phyloP scores from a whole-genome alignment of 2,888 invertebrate genomes.

The Geophilus truncorum region DNA sequence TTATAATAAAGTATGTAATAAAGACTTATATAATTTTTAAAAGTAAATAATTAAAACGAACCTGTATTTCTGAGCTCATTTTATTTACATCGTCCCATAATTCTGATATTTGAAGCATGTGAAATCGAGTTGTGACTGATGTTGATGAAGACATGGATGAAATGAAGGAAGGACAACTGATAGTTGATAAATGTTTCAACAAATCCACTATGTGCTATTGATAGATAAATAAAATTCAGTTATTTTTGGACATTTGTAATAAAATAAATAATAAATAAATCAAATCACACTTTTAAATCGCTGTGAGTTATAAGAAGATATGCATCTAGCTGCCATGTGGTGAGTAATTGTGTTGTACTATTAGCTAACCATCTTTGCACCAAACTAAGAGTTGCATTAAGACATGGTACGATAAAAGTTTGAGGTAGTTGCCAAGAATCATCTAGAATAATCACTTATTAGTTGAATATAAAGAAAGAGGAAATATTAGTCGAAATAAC shows the following conservation, averaged over 20 bases:
- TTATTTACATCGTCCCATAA: not conserved
- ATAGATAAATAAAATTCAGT: not conserved
- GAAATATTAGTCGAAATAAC: not conserved
- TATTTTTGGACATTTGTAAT: not conserved
- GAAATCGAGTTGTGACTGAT: not conserved
- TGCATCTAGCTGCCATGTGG: slow-evolving; percentile 21
- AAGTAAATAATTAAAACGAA: not conserved
- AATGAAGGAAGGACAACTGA: not conserved
- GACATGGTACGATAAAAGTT: not conserved
- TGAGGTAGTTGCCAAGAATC: not conserved
- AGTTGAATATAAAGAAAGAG: not conserved
- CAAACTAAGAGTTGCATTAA: slow-evolving; percentile 21
- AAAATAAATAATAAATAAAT: not conserved
- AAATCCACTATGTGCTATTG: slow-evolving; percentile 5
- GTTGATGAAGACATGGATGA: not conserved
- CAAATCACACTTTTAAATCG: slow-evolving; percentile 32
- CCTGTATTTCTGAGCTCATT: slow-evolving; percentile 10
- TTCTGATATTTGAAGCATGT: not conserved
- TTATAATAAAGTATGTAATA: not conserved
- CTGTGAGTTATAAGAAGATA: slow-evolving; percentile 32
- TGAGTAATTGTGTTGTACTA: not conserved
- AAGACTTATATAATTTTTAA: not conserved
- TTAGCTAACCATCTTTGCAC: slow-evolving; percentile 4
- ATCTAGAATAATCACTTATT: not conserved
- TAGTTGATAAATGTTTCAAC: slow-evolving; percentile 8